phyloP scores from a whole-genome alignment of 2,888 invertebrate genomes.

The Allygus modestus region DNA sequence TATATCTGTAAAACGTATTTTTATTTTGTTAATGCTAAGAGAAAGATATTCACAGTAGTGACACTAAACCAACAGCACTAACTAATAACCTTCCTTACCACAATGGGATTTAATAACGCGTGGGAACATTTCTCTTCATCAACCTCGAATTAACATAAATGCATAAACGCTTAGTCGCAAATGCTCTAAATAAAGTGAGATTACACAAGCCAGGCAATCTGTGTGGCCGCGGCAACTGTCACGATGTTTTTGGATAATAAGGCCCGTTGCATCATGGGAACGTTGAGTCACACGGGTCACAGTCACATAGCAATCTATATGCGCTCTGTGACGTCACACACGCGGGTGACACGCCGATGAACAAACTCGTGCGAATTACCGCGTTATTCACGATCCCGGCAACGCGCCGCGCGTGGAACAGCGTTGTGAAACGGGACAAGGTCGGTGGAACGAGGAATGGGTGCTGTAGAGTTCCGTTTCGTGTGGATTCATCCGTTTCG shows the following conservation, averaged over 20 bases:
- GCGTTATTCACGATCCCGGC: neutral
- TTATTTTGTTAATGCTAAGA: too few relatives aligned
- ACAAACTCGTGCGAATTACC: neutral
- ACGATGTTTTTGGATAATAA: conserved; percentile 39
- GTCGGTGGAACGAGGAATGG: too few relatives aligned
- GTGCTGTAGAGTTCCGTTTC: too few relatives aligned
- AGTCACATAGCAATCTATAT: conserved; percentile 28
- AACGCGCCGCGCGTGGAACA: neutral
- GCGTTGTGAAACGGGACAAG: conserved; percentile 1
- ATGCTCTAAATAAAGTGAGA: conserved; percentile 24
- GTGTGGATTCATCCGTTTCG: too few relatives aligned
- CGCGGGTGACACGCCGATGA: neutral
- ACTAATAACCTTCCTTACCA: too few relatives aligned
- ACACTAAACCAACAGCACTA: too few relatives aligned
- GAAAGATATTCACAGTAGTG: too few relatives aligned
- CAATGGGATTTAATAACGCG: neutral
- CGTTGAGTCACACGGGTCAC: conserved; percentile 37
- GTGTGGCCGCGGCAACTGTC: neutral
- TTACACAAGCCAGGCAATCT: neutral
- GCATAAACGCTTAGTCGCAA: neutral
- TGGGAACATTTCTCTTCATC: neutral
- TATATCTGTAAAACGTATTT: too few relatives aligned
- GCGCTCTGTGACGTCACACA: conserved; percentile 10
- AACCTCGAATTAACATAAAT: neutral
- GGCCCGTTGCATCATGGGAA: conserved; percentile 32